These are phyloP conservation scores for Trissonchulus latispiculum DNA, from an alignment of 2,888 invertebrate species.

Conservation along the genomic window DNA sequence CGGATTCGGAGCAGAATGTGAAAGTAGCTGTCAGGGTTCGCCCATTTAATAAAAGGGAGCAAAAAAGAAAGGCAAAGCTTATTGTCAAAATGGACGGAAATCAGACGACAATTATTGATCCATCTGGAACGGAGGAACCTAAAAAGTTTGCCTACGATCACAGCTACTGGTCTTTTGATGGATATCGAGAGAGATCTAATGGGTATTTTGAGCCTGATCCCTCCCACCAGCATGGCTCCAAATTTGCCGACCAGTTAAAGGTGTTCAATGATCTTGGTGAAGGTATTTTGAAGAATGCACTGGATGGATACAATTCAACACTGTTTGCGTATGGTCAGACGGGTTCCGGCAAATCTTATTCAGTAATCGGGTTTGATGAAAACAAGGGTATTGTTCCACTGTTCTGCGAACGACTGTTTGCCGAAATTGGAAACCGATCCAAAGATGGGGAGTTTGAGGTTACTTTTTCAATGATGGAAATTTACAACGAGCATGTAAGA, in stretches of 20 bases:
- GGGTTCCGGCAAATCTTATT: slow-evolving; percentile 52
- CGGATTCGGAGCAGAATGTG: slow-evolving; percentile 44
- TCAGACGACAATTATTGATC: slow-evolving; percentile 46
- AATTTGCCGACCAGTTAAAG: slow-evolving; percentile 49
- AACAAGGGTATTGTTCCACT: slow-evolving; percentile 52
- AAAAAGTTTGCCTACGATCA: slow-evolving; percentile 49
- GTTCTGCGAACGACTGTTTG: slow-evolving; percentile 49
- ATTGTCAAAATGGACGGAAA: slow-evolving; percentile 47
- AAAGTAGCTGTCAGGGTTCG: slow-evolving; percentile 50
- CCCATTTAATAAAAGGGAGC: slow-evolving; percentile 50
- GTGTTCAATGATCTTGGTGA: slow-evolving; percentile 50
- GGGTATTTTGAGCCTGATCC: slow-evolving; percentile 47
- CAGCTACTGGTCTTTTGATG: slow-evolving; percentile 52
- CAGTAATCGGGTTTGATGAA: slow-evolving; percentile 50
- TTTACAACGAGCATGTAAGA: slow-evolving; percentile 53
- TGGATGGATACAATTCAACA: slow-evolving; percentile 51
- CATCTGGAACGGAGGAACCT: slow-evolving; percentile 41
- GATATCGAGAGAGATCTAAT: slow-evolving; percentile 44
- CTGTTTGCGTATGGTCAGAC: slow-evolving; percentile 52
- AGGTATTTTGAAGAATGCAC: slow-evolving; percentile 50
- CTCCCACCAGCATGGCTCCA: slow-evolving; percentile 44
- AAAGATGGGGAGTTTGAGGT: slow-evolving; percentile 45
- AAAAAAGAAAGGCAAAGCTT: slow-evolving; percentile 45
- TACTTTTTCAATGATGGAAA: slow-evolving; percentile 51
- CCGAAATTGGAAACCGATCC: slow-evolving; percentile 45